phyloP scores from a whole-genome alignment of 2,888 invertebrate species.

The Sinopyrophorus schimmeli region DNA sequence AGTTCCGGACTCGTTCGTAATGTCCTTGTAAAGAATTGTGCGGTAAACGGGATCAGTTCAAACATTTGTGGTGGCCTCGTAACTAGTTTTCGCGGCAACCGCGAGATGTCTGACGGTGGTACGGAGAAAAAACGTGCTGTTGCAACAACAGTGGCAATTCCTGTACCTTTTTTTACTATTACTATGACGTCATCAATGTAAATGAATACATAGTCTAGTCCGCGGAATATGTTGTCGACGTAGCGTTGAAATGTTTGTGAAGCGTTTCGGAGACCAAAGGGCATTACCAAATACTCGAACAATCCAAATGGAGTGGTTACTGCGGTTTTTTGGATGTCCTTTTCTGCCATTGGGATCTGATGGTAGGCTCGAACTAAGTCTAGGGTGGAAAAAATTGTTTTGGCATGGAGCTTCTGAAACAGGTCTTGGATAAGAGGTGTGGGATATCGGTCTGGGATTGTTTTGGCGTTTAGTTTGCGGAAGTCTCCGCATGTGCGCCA shows the following conservation, averaged over 20 bases:
- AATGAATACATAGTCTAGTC: no score
- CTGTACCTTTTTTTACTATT: no score
- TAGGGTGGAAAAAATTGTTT: constrained; percentile 40
- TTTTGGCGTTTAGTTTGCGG: constrained; percentile 32
- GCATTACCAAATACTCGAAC: no score
- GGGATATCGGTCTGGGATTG: constrained; percentile 13
- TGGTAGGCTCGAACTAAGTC: constrained; percentile 47
- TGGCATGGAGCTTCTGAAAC: constrained; percentile 27
- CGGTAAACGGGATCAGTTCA: no score
- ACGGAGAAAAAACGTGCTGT: no score
- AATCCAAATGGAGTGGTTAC: no score
- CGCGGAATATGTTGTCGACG: background rate
- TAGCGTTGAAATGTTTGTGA: constrained; percentile 3
- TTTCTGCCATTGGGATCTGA: constrained; percentile 44
- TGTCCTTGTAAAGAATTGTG: no score
- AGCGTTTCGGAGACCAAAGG: background rate
- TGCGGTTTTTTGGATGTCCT: constrained; percentile 48
- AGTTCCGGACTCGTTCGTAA: no score
- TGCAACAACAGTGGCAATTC: no score
- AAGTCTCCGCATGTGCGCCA: constrained; percentile 38
- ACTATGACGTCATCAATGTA: constrained; percentile 5
- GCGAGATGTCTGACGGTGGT: no score
- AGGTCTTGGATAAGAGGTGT: constrained; percentile 35
- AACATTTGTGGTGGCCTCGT: no score
- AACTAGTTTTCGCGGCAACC: no score